These are phyloP conservation scores for Cephalopachus bancanus DNA, from an alignment of 2,797 vertebrate species.

Conservation along the genomic window DNA sequence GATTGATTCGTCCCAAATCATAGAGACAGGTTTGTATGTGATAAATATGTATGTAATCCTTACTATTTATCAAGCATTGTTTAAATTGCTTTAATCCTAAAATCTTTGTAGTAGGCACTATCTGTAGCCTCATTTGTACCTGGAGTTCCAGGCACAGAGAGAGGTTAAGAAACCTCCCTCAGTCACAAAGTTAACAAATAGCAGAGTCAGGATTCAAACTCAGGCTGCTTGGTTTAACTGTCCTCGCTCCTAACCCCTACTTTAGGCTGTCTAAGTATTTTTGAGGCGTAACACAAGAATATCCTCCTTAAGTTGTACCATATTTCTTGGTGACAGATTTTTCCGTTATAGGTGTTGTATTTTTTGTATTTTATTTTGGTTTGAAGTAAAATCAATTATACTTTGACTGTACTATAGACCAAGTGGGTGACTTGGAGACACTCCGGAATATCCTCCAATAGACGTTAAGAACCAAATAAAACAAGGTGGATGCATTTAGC, in stretches of 20 bases:
- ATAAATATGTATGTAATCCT: neutral
- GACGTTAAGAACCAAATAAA: neutral
- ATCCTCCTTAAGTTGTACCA: neutral
- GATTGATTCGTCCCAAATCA: neutral
- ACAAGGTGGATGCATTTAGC: neutral
- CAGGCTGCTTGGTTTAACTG: neutral
- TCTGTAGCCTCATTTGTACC: neutral
- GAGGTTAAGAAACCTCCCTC: neutral
- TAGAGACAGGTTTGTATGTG: neutral
- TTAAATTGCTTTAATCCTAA: neutral
- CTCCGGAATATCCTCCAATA: neutral
- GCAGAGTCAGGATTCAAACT: neutral
- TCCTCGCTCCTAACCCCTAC: neutral
- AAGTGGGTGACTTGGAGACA: neutral
- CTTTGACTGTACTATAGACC: neutral
- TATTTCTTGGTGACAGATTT: neutral
- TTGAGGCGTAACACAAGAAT: neutral
- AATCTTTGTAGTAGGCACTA: neutral
- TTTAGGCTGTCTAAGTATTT: neutral
- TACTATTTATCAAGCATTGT: neutral
- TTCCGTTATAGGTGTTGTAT: neutral
- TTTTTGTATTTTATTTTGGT: neutral
- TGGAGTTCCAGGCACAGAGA: neutral
- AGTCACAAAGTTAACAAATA: neutral
- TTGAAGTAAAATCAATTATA: slow-evolving; percentile 1